Base-by-base conservation (phyloP, 2,888 invertebrate species). In the Epinotia demarniana region DNA sequence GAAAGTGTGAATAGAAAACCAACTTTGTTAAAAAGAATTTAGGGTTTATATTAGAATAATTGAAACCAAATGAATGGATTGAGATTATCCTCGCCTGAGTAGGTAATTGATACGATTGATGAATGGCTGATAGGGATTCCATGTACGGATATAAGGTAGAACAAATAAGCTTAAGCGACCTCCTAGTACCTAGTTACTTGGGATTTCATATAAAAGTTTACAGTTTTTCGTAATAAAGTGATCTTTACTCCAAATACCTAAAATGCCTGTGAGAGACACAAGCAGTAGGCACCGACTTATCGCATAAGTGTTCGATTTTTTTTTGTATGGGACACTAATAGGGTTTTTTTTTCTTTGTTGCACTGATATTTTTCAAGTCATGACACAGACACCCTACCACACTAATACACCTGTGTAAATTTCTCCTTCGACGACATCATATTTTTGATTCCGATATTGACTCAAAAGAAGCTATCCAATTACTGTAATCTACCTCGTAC, bases 61-160 rank as follows among this genome's bases (percentile, higher is more conserved):
- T 61, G 33, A 9, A 16, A 61, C 27, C 33, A 61, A 61, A 60
- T 27, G 60, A 61, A 33, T 19, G 46, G 19, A 46, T n/a, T 39
- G 46, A 19, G 53, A 39, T 39, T 49, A 53, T 33, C 39, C 39
- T 39, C 60, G 58, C n/a, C 46, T 46, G n/a, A 23, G 55, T 68
- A 62, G n/a, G 55, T 68, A 62, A 68, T 11, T 43, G 61, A 61
- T 55, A 72, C 63, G 19, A 19, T 57, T 72, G 64, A n/a, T 72
- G 23, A 64, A 55, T 46, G 43, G 16, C 18, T 53, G 18, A 23
- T 63, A 67, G 18, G 73, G 67, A 55, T 73, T 68, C 27, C 43
- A 12, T 12, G 18, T 23, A 33, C 55, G 9, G 13, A 9, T 13
- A 60, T 16, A 16, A 60, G 27, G 33, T 16, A 27, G 16, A 64